Percentiles rank a stretch among this genome's conserved stretches.
These are phyloP conservation scores for Pycnomerus fuliginosus DNA, from an alignment of 2,888 invertebrate species.

Conservation along the genomic window DNA sequence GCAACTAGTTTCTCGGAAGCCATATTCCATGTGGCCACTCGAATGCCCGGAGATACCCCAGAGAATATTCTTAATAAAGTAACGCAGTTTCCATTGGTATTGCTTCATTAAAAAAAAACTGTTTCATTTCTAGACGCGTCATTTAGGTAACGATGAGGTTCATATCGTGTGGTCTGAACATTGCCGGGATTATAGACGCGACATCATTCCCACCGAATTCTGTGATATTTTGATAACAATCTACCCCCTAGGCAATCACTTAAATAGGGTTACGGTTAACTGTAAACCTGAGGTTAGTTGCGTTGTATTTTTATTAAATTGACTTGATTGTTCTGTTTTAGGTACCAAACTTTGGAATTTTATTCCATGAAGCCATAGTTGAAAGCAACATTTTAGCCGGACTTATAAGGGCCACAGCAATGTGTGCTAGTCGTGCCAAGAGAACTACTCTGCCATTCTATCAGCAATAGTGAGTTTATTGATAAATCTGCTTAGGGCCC, in stretches of 20 bases:
- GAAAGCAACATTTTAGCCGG: slow-evolving; percentile 74
- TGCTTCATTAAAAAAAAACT: neutral
- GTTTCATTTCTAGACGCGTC: slow-evolving; percentile 68
- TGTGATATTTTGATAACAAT: slow-evolving; percentile 97
- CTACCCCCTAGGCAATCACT: slow-evolving; percentile 85
- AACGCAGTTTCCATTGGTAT: slow-evolving; percentile 18
- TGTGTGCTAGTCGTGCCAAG: slow-evolving; percentile 89
- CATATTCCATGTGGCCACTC: slow-evolving; percentile 96
- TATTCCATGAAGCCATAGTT: slow-evolving; percentile 89
- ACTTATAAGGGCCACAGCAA: slow-evolving; percentile 84
- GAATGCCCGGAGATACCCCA: slow-evolving; percentile 89
- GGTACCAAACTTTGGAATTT: slow-evolving; percentile 92
- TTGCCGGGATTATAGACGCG: slow-evolving; percentile 89
- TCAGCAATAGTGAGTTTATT: slow-evolving; percentile 77
- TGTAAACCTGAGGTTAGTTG: slow-evolving; percentile 77
- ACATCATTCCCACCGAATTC: slow-evolving; percentile 98
- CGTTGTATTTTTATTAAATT: slow-evolving; percentile 2
- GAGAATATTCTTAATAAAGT: slow-evolving; percentile 87
- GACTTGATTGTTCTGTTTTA: slow-evolving; percentile 40
- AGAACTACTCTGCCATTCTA: slow-evolving; percentile 86
- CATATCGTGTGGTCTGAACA: slow-evolving; percentile 99
- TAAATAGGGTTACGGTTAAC: slow-evolving; percentile 86
- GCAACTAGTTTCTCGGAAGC: slow-evolving; percentile 92
- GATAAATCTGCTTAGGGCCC: neutral
- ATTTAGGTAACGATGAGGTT: slow-evolving; percentile 97